Evolutionary conservation across 2,888 invertebrate genomes (phyloP).

Genomic region (Chironomus tentans): DNA sequence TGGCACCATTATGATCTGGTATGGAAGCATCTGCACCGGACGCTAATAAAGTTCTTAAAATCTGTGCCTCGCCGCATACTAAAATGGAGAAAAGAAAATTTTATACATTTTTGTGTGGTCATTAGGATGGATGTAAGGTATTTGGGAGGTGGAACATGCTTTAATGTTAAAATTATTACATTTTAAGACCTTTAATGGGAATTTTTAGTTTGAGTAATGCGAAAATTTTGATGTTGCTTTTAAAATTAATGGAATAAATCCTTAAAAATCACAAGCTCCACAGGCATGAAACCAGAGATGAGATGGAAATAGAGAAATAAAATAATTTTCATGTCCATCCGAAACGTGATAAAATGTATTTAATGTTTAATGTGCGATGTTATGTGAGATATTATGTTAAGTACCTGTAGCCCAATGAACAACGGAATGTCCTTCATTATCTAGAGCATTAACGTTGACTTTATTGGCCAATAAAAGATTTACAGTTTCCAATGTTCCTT

Average conservation of each 20-base stretch:
- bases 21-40: constrained; percentile 81
- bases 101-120: no score
- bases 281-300: no score
- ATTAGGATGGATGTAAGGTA: background rate
- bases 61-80: constrained; percentile 92
- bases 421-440: constrained; percentile 89
- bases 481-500: constrained; percentile 78
- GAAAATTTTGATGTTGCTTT: no score
- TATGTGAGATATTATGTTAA: constrained; percentile 20
- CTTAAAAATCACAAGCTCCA: no score
- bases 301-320: no score
- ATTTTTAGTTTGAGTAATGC: no score
- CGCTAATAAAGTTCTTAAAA: constrained; percentile 72
- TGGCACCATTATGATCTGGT: constrained; percentile 89
- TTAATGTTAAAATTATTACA: constrained; percentile 10
- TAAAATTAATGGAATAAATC: no score
- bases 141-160: background rate
- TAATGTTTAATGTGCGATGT: no score
- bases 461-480: constrained; percentile 78
- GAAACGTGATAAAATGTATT: no score
- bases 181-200: background rate
- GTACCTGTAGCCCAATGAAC: constrained; percentile 97
- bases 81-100: constrained; percentile 31
- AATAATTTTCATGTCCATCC: no score
- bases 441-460: constrained; percentile 81